phyloP scores from a whole-genome alignment of 2,888 invertebrate genomes.

The Argyra leucocephala region DNA sequence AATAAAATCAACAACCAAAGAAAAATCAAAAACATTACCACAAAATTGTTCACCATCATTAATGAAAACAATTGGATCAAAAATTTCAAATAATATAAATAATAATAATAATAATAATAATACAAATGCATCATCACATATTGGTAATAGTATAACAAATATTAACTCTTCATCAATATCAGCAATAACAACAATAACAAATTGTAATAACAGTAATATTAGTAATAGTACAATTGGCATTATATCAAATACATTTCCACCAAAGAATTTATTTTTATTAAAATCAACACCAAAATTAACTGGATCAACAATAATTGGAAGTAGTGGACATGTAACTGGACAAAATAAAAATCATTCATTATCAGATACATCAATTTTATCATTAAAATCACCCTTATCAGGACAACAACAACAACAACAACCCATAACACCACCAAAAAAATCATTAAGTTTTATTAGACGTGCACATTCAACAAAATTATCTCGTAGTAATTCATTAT shows the following conservation, averaged over 20 bases:
- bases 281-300: slow-evolving; percentile 38
- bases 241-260: slow-evolving; percentile 41
- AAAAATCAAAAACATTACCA: slow-evolving; percentile 54
- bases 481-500: slow-evolving; percentile 55
- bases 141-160: neutral
- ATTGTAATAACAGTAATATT: slow-evolving; percentile 8
- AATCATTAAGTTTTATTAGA: slow-evolving; percentile 56
- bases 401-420: slow-evolving; percentile 24
- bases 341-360: slow-evolving; percentile 22
- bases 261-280: slow-evolving; percentile 41
- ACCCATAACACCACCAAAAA: slow-evolving; percentile 46
- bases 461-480: slow-evolving; percentile 64
- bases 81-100: slow-evolving; percentile 13
- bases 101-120: neutral
- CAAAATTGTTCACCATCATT: slow-evolving; percentile 47
- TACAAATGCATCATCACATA: no score
- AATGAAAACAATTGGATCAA: slow-evolving; percentile 29
- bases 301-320: slow-evolving; percentile 25
- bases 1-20: slow-evolving; percentile 37
- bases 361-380: slow-evolving; percentile 16
- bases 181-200: slow-evolving; percentile 31
- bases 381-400: slow-evolving; percentile 40
- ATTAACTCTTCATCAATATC: slow-evolving; percentile 24
- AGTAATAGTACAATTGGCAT: slow-evolving; percentile 22
- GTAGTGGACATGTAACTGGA: slow-evolving; percentile 9